Base-by-base conservation (phyloP, 2,797 vertebrate species). In the Pampus argenteus region DNA sequence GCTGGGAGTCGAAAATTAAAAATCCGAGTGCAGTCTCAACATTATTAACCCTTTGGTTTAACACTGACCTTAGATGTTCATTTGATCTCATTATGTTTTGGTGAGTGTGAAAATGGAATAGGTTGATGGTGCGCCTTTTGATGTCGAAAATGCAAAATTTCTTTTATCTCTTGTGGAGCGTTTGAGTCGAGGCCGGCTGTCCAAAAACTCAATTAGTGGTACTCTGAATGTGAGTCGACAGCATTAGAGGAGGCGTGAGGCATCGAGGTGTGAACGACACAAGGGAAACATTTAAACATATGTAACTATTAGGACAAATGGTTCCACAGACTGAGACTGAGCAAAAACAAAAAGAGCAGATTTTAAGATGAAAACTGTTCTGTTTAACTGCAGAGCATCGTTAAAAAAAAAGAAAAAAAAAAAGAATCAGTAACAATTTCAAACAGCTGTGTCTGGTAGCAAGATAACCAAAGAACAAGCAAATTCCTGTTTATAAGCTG, bases 171-270 rank as follows among this genome's bases (percentile, higher is more conserved):
- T 64, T 8, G 8, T 26, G 67, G 68, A 89, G 79, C 74, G 7
- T 88, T 85, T 76, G 69, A 86, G 71, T 72, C 29, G 4, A 1
- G 72, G 70, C 48, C 28, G 34, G 54, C 84, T 71, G 85, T 86
- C 88, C 85, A 81, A 87, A 85, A 88, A 78, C 79, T 89, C 85
- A 85, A 87, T 91, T 89, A 87, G 69, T 80, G 45, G 63, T 25
- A 15, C 50, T 71, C 48, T 38, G 58, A 79, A 83, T 75, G 77
- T 56, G 58, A 81, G 69, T 58, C 23, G 64, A 81, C 87, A 82
- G 84, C 79, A 74, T 60, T 77, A 66, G 83, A 88, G 84, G 86
- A 85, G 78, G 88, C 69, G 79, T 79, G 76, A 86, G 78, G 69
- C 78, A 18, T 34, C 3, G 70, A 85, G 83, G 89, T 87, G 79